Percentiles rank a stretch among this genome's conserved stretches.
These are phyloP conservation scores for Mizuhopecten yessoensis DNA, from an alignment of 1,140 invertebrate genomes.

Conservation along the genomic window DNA sequence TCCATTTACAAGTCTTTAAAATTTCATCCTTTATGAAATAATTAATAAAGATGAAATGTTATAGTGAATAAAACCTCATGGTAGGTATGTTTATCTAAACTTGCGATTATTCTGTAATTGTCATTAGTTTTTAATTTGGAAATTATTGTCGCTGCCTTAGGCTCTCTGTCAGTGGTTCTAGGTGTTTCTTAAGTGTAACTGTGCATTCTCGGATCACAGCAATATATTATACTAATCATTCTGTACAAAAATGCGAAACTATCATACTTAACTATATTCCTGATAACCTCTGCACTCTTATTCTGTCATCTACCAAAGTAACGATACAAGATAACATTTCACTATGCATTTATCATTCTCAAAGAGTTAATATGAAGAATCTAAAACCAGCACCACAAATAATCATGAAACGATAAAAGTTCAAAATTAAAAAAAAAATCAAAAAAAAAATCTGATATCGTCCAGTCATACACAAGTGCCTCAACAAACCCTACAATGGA, in stretches of 20 bases:
- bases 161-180: background rate
- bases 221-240: background rate
- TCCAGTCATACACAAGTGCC: background rate
- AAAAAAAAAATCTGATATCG: background rate
- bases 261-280: background rate
- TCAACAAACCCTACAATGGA: constrained; percentile 10
- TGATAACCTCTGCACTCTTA: background rate
- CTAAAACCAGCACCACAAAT: constrained; percentile 37
- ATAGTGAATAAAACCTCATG: background rate
- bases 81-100: constrained; percentile 18
- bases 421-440: background rate
- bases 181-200: background rate
- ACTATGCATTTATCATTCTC: constrained; percentile 35
- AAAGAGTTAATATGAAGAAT: background rate
- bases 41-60: background rate
- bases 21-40: background rate
- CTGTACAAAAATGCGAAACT: background rate
- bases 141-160: background rate
- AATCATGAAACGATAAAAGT: constrained; percentile 1
- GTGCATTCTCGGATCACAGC: background rate
- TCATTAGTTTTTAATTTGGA: background rate
- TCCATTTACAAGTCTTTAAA: background rate
- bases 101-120: background rate
- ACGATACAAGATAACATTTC: background rate
- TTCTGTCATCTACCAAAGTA: background rate